Percentiles rank a stretch among this genome's conserved stretches.
Conservation (phyloP, 2,888 invertebrate genomes). For the Melieria crassipennis region DNA sequence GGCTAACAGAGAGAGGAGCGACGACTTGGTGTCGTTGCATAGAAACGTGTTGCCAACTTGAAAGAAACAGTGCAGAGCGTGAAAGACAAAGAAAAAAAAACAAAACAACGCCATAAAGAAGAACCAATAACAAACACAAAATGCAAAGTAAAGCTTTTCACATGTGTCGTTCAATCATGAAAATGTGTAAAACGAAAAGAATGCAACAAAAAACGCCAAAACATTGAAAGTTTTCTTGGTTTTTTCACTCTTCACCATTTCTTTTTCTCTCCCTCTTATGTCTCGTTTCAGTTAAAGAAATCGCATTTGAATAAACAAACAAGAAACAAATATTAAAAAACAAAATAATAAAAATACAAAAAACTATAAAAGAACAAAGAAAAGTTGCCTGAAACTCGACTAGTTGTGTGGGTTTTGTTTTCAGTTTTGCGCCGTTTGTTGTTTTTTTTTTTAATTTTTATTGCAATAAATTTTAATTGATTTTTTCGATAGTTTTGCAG, state of each 20-base stretch:
- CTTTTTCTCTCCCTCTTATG: conserved; percentile 22
- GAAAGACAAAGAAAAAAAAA: too few species aligned
- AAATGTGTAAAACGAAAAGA: conserved; percentile 4
- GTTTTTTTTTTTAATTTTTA: neutral
- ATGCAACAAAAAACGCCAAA: conserved; percentile 3
- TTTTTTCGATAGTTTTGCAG: conserved; percentile 17
- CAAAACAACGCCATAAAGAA: neutral
- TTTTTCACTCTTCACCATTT: conserved; percentile 4
- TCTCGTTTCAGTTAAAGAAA: conserved; percentile 40
- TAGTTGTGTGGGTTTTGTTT: too few species aligned
- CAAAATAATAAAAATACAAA: conserved; percentile 13
- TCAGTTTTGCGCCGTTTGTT: too few species aligned
- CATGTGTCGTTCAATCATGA: neutral
- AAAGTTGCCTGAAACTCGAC: neutral
- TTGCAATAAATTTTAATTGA: neutral
- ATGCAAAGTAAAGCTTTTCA: conserved; percentile 4
- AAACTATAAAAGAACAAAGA: neutral
- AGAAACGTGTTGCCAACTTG: too few species aligned
- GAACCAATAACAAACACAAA: conserved; percentile 18
- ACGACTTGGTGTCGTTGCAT: too few species aligned
- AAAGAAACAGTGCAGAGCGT: too few species aligned
- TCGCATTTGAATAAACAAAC: conserved; percentile 21
- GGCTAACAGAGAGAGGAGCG: too few species aligned
- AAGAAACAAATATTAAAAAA: conserved; percentile 6
- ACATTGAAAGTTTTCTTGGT: conserved; percentile 1